Conservation (phyloP, 2,888 invertebrate species). For the Lacanobia wlatinum region DNA sequence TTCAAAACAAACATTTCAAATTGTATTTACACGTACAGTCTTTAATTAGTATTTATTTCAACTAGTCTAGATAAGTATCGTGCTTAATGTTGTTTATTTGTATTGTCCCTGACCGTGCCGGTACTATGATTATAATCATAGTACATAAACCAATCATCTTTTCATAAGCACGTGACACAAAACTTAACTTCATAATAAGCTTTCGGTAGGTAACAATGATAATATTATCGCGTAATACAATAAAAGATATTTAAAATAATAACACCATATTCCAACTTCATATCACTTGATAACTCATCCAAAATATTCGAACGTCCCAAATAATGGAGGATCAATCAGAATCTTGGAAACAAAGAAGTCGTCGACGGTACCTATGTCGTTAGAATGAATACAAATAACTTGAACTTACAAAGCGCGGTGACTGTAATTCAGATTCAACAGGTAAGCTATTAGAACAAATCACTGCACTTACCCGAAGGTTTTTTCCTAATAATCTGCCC, state of each 20-base stretch:
- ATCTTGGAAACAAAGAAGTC: background rate
- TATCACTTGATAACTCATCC: background rate
- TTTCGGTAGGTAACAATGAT: background rate
- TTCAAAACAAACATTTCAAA: background rate
- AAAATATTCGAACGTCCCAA: background rate
- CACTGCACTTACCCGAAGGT: background rate
- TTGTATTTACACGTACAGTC: background rate
- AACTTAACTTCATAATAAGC: background rate
- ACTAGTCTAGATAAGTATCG: background rate
- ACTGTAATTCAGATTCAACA: slow-evolving; percentile 12
- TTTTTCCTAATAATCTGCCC: background rate
- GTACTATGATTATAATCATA: background rate
- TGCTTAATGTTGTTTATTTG: background rate
- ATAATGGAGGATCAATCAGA: background rate
- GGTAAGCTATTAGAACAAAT: slow-evolving; percentile 16
- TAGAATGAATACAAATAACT: background rate
- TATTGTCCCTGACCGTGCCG: too few relatives aligned
- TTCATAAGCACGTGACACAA: background rate
- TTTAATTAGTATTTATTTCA: background rate
- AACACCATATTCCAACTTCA: background rate
- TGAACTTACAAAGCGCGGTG: slow-evolving; percentile 22
- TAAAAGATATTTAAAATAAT: background rate
- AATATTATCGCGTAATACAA: background rate
- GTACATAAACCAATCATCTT: background rate
- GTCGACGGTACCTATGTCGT: background rate